Evolutionary conservation across 2,113 vertebrate genomes (phyloP).

Genomic region (Coryphaenoides rupestris): DNA sequence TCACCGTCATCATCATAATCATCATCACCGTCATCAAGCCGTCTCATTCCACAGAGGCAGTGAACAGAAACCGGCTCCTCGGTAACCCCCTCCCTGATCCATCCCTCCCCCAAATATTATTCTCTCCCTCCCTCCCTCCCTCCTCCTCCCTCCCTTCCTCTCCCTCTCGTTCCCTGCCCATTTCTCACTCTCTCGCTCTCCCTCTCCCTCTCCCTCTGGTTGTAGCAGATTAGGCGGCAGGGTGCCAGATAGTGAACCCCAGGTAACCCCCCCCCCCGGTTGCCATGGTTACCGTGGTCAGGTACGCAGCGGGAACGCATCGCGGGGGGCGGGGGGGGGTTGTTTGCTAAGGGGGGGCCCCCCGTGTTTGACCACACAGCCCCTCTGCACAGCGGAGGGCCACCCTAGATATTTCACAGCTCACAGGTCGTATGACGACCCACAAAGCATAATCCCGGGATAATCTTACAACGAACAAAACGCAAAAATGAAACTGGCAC

Average conservation of each 20-base stretch:
- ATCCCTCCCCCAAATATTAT: slow-evolving; percentile 24
- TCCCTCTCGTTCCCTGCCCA: not conserved
- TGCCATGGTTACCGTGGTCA: slow-evolving; percentile 48
- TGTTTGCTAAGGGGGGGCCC: slow-evolving; percentile 52
- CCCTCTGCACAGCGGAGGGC: slow-evolving; percentile 24
- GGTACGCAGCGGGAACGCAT: slow-evolving; percentile 60
- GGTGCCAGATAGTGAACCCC: too few species aligned
- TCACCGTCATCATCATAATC: too few species aligned
- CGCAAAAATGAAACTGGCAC: slow-evolving; percentile 12
- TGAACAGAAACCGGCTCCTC: slow-evolving; percentile 27
- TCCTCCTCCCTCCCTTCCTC: not conserved
- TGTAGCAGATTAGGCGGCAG: too few species aligned
- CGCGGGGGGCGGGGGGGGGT: not conserved
- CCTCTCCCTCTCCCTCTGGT: too few species aligned
- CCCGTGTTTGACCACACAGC: slow-evolving; percentile 34
- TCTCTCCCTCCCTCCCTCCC: slow-evolving; percentile 7
- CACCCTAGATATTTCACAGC: slow-evolving; percentile 4
- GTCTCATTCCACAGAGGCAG: slow-evolving; percentile 20
- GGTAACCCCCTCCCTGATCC: not conserved
- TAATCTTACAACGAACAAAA: slow-evolving; percentile 1
- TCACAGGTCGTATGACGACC: not conserved
- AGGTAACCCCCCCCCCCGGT: too few species aligned
- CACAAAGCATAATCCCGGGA: too few species aligned
- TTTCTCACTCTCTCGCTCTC: not conserved
- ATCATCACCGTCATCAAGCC: too few species aligned